Conservation (phyloP, 2,113 vertebrate species). For the Plecturocebus donacophilus region DNA sequence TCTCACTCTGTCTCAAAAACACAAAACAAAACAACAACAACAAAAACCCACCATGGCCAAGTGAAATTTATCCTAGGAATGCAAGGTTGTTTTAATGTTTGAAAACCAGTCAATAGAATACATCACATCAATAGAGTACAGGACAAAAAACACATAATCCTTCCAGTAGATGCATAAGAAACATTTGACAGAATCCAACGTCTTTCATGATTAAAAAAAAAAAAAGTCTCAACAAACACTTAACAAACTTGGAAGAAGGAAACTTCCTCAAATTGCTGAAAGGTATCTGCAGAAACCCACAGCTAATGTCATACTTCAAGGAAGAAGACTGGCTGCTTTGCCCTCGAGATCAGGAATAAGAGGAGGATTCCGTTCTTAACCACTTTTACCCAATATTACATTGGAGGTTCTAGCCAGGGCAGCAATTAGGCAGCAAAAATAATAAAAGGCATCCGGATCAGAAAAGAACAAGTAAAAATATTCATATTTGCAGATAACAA, state of each 20-base stretch:
- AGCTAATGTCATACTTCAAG: background rate
- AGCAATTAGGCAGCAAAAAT: background rate
- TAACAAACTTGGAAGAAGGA: too few species aligned
- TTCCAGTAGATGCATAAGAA: background rate
- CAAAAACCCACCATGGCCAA: background rate
- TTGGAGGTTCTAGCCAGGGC: background rate
- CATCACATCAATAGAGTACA: too few species aligned
- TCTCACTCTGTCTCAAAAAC: too few species aligned
- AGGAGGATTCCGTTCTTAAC: background rate
- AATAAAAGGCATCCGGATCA: too few species aligned
- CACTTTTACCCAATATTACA: accelerated
- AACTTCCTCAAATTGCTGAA: background rate
- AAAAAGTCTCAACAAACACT: background rate
- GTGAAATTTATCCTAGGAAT: background rate
- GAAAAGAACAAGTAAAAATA: accelerated
- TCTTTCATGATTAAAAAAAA: background rate
- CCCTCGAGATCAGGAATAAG: background rate
- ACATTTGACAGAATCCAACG: background rate
- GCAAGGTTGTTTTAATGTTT: background rate
- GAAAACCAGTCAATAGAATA: background rate
- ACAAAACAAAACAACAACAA: too few species aligned
- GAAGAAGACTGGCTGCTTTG: background rate
- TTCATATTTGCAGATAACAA: background rate
- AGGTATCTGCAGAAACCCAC: background rate
- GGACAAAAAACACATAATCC: background rate